A percentile compares a stretch with the other conserved stretches of the same genome.
These are phyloP conservation scores for Microchirus variegatus DNA, from an alignment of 2,797 vertebrate species.

Conservation along the genomic window DNA sequence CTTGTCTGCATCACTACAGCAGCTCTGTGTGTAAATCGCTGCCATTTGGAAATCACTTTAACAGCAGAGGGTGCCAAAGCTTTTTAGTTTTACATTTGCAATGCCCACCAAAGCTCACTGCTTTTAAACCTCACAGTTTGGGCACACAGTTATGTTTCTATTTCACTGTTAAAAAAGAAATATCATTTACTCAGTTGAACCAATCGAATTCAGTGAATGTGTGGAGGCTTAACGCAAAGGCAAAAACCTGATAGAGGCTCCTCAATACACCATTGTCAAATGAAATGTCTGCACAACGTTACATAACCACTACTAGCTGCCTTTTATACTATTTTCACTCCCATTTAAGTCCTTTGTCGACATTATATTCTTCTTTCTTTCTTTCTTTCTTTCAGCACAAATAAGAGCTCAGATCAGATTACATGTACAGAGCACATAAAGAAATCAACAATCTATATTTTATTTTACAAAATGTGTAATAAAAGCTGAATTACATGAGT, in stretches of 20 bases:
- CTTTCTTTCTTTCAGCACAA: slow-evolving; percentile 7
- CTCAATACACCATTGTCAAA: slow-evolving; percentile 24
- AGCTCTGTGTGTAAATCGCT: slow-evolving; percentile 63
- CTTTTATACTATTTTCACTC: not conserved
- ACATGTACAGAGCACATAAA: not conserved
- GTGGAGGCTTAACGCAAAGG: slow-evolving; percentile 21
- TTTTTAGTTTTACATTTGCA: slow-evolving; percentile 76
- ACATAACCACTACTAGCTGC: slow-evolving; percentile 22
- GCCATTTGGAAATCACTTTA: slow-evolving; percentile 73
- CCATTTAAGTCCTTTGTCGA: too few relatives aligned
- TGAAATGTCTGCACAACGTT: slow-evolving; percentile 40
- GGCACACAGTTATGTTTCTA: slow-evolving; percentile 40
- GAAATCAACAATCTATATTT: too few relatives aligned
- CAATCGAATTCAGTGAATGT: slow-evolving; percentile 17
- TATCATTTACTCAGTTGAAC: slow-evolving; percentile 32
- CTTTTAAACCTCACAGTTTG: slow-evolving; percentile 47
- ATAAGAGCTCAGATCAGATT: slow-evolving; percentile 19
- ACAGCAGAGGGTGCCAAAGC: slow-evolving; percentile 90
- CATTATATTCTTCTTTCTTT: too few relatives aligned
- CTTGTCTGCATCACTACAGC: slow-evolving; percentile 53
- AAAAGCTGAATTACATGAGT: too few relatives aligned
- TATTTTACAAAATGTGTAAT: too few relatives aligned
- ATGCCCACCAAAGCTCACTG: slow-evolving; percentile 42
- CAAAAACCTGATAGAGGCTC: slow-evolving; percentile 8
- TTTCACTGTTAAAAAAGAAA: slow-evolving; percentile 40